A percentile compares a stretch with the other conserved stretches of the same genome.
Evolutionary conservation across 2,797 vertebrate species (phyloP).

Genomic region (Xenentodon cancila): DNA sequence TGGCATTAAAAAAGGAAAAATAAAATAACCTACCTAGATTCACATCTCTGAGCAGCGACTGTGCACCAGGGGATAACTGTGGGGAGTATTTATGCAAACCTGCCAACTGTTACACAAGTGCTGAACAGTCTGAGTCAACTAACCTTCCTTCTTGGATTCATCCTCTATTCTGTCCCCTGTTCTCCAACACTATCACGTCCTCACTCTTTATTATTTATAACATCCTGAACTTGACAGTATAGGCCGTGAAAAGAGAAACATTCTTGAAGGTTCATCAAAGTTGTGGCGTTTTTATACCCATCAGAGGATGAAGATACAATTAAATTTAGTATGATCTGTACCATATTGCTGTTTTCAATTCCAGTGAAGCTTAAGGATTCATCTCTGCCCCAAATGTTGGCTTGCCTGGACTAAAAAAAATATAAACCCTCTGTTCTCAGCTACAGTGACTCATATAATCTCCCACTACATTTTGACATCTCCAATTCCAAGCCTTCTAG

Average conservation of each 20-base stretch:
- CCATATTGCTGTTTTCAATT: too few species aligned
- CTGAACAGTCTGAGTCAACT: slow-evolving; percentile 28
- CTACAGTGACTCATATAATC: slow-evolving; percentile 31
- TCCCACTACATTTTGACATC: slow-evolving; percentile 37
- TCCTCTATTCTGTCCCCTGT: slow-evolving; percentile 39
- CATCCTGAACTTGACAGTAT: not conserved
- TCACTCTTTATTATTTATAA: not conserved
- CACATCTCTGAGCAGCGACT: slow-evolving; percentile 61
- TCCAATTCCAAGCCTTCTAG: slow-evolving; percentile 29
- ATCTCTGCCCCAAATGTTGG: too few species aligned
- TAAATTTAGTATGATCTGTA: not conserved
- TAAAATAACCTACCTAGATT: slow-evolving; percentile 60
- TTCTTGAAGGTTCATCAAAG: not conserved
- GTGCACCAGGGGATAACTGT: slow-evolving; percentile 54
- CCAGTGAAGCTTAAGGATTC: too few species aligned
- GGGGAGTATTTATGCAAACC: slow-evolving; percentile 60
- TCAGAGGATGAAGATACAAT: too few species aligned
- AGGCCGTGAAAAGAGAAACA: not conserved
- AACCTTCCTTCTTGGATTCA: slow-evolving; percentile 33
- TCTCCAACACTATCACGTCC: slow-evolving; percentile 14
- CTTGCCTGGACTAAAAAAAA: too few species aligned
- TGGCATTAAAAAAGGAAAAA: slow-evolving; percentile 15
- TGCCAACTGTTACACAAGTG: slow-evolving; percentile 72
- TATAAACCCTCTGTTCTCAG: not conserved
- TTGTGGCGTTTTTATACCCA: not conserved